phyloP scores from a whole-genome alignment of 2,888 invertebrate species.

The Eupeodes latifasciatus region DNA sequence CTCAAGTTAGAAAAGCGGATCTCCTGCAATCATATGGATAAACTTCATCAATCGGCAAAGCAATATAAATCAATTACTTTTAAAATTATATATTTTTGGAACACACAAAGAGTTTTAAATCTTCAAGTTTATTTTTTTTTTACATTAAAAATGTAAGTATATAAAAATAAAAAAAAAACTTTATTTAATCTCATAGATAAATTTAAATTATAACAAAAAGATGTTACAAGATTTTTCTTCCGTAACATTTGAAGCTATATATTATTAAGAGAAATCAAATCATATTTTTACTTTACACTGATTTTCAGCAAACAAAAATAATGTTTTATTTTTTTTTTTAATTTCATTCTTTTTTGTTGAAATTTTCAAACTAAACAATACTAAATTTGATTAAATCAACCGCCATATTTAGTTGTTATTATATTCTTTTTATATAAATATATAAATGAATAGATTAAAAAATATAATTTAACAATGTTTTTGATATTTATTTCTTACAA shows the following conservation, averaged over 20 bases:
- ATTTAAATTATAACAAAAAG: slow-evolving; percentile 56
- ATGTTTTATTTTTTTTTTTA: slow-evolving; percentile 10
- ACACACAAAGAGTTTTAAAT: slow-evolving; percentile 48
- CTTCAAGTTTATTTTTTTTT: slow-evolving; percentile 39
- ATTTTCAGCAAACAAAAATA: slow-evolving; percentile 49
- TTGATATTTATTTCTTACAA: slow-evolving; percentile 45
- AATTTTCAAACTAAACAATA: slow-evolving; percentile 23
- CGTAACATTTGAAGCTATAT: slow-evolving; percentile 46
- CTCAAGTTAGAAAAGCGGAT: slow-evolving; percentile 4
- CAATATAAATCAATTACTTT: slow-evolving; percentile 33
- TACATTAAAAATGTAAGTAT: slow-evolving; percentile 73
- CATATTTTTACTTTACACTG: slow-evolving; percentile 52
- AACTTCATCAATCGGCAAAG: slow-evolving; percentile 34
- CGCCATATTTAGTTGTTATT: slow-evolving; percentile 79
- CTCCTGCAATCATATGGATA: slow-evolving; percentile 28
- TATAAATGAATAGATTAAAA: slow-evolving; percentile 38
- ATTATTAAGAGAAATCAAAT: slow-evolving; percentile 51
- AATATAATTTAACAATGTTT: slow-evolving; percentile 36
- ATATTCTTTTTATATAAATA: slow-evolving; percentile 44
- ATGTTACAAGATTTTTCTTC: slow-evolving; percentile 44
- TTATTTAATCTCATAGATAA: slow-evolving; percentile 63
- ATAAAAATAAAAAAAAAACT: slow-evolving; percentile 42
- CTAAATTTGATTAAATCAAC: slow-evolving; percentile 77
- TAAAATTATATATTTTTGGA: slow-evolving; percentile 33
- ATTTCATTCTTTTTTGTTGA: slow-evolving; percentile 37